Base-by-base conservation (phyloP, 2,888 invertebrate genomes). In the Synergus gifuensis region DNA sequence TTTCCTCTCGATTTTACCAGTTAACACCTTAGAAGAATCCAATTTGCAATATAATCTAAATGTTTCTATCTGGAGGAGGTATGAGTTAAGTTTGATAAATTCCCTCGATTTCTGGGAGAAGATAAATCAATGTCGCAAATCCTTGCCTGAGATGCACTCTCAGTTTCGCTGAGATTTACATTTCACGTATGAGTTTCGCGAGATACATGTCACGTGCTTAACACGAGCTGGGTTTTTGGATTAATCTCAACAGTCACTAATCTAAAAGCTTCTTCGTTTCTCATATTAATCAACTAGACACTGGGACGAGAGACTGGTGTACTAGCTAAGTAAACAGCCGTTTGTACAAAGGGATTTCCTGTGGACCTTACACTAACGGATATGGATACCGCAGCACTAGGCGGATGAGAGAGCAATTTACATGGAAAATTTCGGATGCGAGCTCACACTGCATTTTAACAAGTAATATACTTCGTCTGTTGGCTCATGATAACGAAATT, bases 221-320 rank as follows among this genome's bases (percentile, higher is more conserved):
- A 73, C n/a, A 73, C 36, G 69, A 73, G 49, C 49, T 54, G 69
- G 28, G 28, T 54, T 73, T 69, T 54, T 36, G 36, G 69, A 54
- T 73, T 73, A 28, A 54, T 54, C 69, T 73, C 44, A 28, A 46
- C 49, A 73, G 36, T 73, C 69, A 40, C 69, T 54, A 73, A 49
- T 49, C 49, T 49, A 9, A 54, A n/a, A 36, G 54, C 28, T 28
- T 28, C 46, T 46, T 16, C 16, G 36, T 54, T 49, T 49, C 54
- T 73, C 28, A 73, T 73, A 49, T 73, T 73, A 73, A 36, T 54
- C 69, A 36, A 73, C 49, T 54, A 73, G 69, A 73, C 54, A 73
- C 9, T 16, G 14, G 49, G 36, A 54, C 36, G 28, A 67, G 40
- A 67, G 42, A 16, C 28, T 12, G n/a, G 54, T n/a, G 69, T n/a